Conservation (phyloP, 2,888 invertebrate genomes). For the Apamea crenata region DNA sequence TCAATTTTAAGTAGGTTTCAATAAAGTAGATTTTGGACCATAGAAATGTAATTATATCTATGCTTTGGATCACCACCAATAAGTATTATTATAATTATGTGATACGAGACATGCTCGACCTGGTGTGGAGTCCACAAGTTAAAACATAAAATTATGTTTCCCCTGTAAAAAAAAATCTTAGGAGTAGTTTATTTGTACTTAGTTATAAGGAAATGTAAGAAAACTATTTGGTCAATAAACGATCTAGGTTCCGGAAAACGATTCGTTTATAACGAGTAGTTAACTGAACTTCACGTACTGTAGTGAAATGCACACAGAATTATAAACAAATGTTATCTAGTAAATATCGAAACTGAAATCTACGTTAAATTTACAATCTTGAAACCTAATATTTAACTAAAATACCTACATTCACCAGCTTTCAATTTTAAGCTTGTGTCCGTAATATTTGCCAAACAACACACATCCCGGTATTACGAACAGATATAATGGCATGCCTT, state of each 20-base stretch:
- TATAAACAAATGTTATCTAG: not conserved
- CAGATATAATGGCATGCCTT: slow-evolving; percentile 60
- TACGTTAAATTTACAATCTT: not conserved
- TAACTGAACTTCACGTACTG: not conserved
- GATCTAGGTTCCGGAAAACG: not conserved
- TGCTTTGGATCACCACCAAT: not conserved
- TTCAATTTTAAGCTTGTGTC: slow-evolving; percentile 22
- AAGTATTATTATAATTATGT: too few species aligned
- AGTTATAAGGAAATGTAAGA: too few species aligned
- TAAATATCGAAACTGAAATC: not conserved
- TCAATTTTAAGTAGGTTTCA: not conserved
- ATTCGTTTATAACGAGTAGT: not conserved
- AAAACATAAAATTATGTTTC: too few species aligned
- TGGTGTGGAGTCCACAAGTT: too few species aligned
- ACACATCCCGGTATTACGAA: slow-evolving; percentile 45
- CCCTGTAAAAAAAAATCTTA: too few species aligned
- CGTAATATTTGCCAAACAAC: slow-evolving; percentile 36
- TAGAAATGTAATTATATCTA: too few species aligned
- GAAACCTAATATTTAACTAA: slow-evolving; percentile 1
- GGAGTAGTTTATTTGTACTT: too few species aligned
- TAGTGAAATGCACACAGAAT: not conserved
- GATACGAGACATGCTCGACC: too few species aligned
- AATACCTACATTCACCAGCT: not conserved
- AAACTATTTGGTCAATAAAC: too few species aligned
- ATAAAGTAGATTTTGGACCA: not conserved